Base-by-base conservation (phyloP, 2,797 vertebrate species). In the Pantherophis alleghaniensis region DNA sequence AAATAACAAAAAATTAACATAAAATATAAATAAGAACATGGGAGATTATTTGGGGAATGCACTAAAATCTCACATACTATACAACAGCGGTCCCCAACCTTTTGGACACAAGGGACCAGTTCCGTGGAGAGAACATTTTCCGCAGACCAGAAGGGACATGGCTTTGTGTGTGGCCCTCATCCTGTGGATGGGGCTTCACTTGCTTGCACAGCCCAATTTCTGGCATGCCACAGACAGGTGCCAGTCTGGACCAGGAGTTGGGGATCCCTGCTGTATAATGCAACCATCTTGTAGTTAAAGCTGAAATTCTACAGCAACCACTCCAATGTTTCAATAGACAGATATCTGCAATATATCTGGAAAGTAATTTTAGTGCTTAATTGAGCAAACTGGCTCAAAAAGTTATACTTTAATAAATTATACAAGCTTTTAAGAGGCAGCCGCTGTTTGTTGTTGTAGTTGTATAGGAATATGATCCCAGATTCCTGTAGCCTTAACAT, bases 141-240 rank as follows among this genome's bases (percentile, higher is more conserved):
- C 0, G 0, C n/a, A 32, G n/a, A 32, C n/a, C n/a, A 32, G 14
- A 69, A 6, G 14, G 14, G 2, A 1, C 6, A 2, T 69, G 13
- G n/a, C 18, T 69, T 32, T 7, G 2, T 69, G 66, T 69, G n/a
- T 12, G 32, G n/a, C 66, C n/a, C 16, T 1, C n/a, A 32, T 69
- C 2, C n/a, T 7, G 2, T 37, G n/a, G 6, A 69, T 37, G 66
- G n/a, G 2, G 66, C n/a, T 69, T 69, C 2, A 0, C 6, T 69
- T 69, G 66, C 14, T 69, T 69, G 14, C 16, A 2, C 6, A 7
- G n/a, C 13, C 66, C 16, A 18, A n/a, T 32, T 69, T 69, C n/a
- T 32, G n/a, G 66, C 66, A 32, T 69, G 63, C 28, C 2, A 2
- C 2, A 5, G 28, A 66, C 63, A 0, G n/a, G 14, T 69, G 14